phyloP scores from a whole-genome alignment of 2,797 vertebrate genomes.

The Lepus townsendii region DNA sequence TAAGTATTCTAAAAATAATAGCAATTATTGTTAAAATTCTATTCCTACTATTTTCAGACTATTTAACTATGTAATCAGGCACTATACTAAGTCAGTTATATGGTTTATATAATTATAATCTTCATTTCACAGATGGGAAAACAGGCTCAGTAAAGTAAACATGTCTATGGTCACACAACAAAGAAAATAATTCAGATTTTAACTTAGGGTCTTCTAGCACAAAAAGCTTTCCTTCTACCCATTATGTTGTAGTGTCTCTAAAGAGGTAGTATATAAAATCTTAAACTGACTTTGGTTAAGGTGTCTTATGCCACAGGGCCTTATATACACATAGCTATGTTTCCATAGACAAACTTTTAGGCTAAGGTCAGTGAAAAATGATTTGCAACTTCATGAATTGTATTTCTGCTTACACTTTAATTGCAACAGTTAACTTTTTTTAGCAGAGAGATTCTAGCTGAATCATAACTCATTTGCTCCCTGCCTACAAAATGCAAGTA shows the following conservation, averaged over 20 bases:
- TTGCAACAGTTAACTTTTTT: constrained; percentile 54
- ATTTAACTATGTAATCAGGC: not conserved
- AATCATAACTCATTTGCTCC: constrained; percentile 55
- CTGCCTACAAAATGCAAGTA: constrained; percentile 46
- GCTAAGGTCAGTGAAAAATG: constrained; percentile 61
- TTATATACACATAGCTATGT: not conserved
- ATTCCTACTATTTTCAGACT: not conserved
- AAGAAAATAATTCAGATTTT: not conserved
- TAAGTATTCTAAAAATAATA: constrained; percentile 15
- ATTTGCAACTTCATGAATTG: constrained; percentile 52
- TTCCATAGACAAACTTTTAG: not conserved
- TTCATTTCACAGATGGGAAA: constrained; percentile 17
- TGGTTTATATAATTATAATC: not conserved
- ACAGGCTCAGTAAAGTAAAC: not conserved
- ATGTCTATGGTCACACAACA: not conserved
- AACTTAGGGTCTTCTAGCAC: constrained; percentile 35
- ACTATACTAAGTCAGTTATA: not conserved
- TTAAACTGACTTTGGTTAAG: constrained; percentile 51
- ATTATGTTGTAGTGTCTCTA: not conserved
- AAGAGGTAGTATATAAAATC: not conserved
- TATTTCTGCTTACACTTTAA: constrained; percentile 49
- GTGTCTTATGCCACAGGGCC: constrained; percentile 27
- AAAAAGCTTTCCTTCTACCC: constrained; percentile 34
- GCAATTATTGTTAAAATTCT: constrained; percentile 34
- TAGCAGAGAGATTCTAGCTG: constrained; percentile 35